Conservation (phyloP, 1,140 invertebrate species). For the Ruditapes philippinarum region DNA sequence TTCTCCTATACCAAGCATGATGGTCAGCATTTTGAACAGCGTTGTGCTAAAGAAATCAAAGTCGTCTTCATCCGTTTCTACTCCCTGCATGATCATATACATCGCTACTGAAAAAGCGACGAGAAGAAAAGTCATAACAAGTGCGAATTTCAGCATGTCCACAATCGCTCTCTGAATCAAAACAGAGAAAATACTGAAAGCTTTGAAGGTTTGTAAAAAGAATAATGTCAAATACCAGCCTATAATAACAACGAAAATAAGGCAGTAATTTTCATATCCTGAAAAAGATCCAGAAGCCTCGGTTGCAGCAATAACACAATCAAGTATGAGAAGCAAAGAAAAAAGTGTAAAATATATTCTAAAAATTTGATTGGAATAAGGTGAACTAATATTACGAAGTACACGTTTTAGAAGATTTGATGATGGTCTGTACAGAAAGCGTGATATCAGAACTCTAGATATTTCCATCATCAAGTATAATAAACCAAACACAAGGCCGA, state of each 20-base stretch:
- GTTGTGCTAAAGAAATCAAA: neutral
- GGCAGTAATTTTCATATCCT: neutral
- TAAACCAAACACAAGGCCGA: neutral
- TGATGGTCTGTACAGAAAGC: neutral
- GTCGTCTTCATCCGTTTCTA: neutral
- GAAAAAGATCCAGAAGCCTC: neutral
- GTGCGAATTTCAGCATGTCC: neutral
- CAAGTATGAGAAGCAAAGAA: constrained; percentile 68
- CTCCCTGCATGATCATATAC: constrained; percentile 1
- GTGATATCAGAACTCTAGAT: neutral
- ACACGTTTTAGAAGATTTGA: neutral
- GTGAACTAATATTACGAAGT: neutral
- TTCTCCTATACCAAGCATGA: neutral
- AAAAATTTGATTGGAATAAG: constrained; percentile 29
- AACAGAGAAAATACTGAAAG: constrained; percentile 74
- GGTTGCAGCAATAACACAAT: constrained; percentile 46
- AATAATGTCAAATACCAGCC: constrained; percentile 73
- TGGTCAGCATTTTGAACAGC: neutral
- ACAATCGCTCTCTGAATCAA: constrained; percentile 68
- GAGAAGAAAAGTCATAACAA: neutral
- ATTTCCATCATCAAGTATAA: neutral
- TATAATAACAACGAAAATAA: constrained; percentile 67
- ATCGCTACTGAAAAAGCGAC: no score
- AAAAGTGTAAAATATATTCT: constrained; percentile 67
- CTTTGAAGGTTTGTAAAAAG: constrained; percentile 61